These are phyloP conservation scores for Anarsia innoxiella DNA, from an alignment of 2,888 invertebrate species.

Conservation along the genomic window DNA sequence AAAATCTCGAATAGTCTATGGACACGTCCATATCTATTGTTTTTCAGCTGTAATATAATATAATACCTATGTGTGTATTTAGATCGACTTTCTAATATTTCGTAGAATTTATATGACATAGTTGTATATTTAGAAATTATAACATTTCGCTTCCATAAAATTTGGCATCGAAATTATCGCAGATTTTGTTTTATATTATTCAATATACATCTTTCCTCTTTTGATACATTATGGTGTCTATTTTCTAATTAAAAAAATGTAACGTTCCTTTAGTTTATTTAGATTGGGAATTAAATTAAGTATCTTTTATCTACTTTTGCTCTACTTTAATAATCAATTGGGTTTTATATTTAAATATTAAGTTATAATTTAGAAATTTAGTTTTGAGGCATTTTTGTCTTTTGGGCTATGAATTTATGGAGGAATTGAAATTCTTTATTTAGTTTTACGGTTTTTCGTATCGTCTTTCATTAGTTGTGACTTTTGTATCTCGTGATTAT, in stretches of 20 bases:
- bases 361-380: slow-evolving; percentile 14
- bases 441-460: slow-evolving; percentile 9
- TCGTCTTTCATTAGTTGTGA: slow-evolving; percentile 1
- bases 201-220: slow-evolving; percentile 1
- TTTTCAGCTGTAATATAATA: slow-evolving; percentile 39
- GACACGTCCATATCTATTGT: slow-evolving; percentile 48
- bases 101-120: slow-evolving; percentile 21
- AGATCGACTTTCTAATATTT: slow-evolving; percentile 26
- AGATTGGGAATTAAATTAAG: neutral
- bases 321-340: slow-evolving; percentile 11
- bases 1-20: slow-evolving; percentile 34
- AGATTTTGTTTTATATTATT: neutral
- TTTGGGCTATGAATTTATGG: slow-evolving; percentile 27
- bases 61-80: slow-evolving; percentile 37
- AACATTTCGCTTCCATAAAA: slow-evolving; percentile 12
- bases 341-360: slow-evolving; percentile 17
- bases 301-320: slow-evolving; percentile 3
- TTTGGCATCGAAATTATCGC: slow-evolving; percentile 12
- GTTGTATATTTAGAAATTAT: slow-evolving; percentile 11
- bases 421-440: slow-evolving; percentile 19
- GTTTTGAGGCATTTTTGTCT: slow-evolving; percentile 14
- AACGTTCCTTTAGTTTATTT: slow-evolving; percentile 6
- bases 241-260: neutral
- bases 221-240: neutral
- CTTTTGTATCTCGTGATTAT: slow-evolving; percentile 4